Base-by-base conservation (phyloP, 2,113 vertebrate genomes). In the Gallinago jamesoni region DNA sequence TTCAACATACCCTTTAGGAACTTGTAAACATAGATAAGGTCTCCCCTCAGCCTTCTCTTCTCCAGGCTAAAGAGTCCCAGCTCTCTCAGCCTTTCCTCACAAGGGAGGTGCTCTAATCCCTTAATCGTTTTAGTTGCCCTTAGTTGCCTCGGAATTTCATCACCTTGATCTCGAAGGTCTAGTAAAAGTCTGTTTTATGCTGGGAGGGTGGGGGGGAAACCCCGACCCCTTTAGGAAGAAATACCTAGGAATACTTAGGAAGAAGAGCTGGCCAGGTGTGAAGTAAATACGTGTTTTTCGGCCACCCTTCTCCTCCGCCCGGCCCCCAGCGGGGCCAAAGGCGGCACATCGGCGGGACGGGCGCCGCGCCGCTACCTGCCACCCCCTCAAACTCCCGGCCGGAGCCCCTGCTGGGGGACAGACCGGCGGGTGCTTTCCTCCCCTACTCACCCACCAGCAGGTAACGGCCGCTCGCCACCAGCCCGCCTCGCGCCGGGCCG, bases 401-500 rank as follows among this genome's bases (percentile, higher is more conserved):
- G 1, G 22, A 14, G 48, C n/a, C 23, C 27, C 8, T 11, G 6
- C 12, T 21, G 25, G 48, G 30, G 4, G 20, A 7, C 24, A 10
- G 23, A 2, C 7, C 2, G 4, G 10, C 16, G 11, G 52, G 23
- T 2, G 28, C 19, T 64, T 20, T 20, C 16, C 6, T 8, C 6
- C 33, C 2, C 4, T 10, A 12, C 67, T 66, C 33, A 31, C 60
- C 75, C 5, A 5, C 74, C 16, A 7, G 35, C 22, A 17, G 14
- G 35, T 9, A 28, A 39, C 7, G 19, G 62, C 60, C 14, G 7
- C 22, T 25, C 2, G 2, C 18, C 41, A 2, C 15, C 48, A 10
- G 2, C 30, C 43, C 18, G 13, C 10, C 27, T 4, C 18, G 4
- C 6, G 30, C 5, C 2, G 5, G 4, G 10, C 30, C 5, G 28